These are phyloP conservation scores for Pelodiscus sinensis DNA, from an alignment of 2,113 vertebrate species.

Conservation along the genomic window DNA sequence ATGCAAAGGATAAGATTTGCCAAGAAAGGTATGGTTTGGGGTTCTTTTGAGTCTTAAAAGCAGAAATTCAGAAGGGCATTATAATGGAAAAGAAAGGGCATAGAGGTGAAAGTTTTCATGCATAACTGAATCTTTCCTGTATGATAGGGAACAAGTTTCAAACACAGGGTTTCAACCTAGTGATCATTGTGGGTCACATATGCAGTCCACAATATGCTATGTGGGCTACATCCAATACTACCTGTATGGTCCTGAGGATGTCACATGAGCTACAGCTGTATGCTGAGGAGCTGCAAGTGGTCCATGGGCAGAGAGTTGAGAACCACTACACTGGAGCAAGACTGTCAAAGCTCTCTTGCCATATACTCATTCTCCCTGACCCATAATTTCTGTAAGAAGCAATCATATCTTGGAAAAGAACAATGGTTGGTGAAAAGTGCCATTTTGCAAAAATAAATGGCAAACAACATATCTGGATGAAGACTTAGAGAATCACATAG, in stretches of 20 bases:
- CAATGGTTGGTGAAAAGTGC: background rate
- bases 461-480: background rate
- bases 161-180: too few species aligned
- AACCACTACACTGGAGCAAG: background rate
- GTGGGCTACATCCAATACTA: too few species aligned
- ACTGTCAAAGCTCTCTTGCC: background rate
- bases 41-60: background rate
- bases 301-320: too few species aligned
- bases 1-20: accelerated
- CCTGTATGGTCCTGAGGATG: too few species aligned
- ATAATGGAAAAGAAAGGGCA: background rate
- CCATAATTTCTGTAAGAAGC: background rate
- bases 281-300: too few species aligned
- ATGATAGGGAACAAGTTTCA: background rate
- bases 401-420: background rate
- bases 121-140: background rate
- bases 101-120: background rate
- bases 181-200: too few species aligned
- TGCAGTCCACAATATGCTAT: too few species aligned
- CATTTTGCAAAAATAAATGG: background rate
- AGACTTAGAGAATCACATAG: background rate
- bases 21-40: background rate
- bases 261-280: too few species aligned
- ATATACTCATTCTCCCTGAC: background rate
- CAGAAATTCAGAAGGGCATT: background rate